phyloP scores from a whole-genome alignment of 2,888 invertebrate species.

The Pandemis corylana region DNA sequence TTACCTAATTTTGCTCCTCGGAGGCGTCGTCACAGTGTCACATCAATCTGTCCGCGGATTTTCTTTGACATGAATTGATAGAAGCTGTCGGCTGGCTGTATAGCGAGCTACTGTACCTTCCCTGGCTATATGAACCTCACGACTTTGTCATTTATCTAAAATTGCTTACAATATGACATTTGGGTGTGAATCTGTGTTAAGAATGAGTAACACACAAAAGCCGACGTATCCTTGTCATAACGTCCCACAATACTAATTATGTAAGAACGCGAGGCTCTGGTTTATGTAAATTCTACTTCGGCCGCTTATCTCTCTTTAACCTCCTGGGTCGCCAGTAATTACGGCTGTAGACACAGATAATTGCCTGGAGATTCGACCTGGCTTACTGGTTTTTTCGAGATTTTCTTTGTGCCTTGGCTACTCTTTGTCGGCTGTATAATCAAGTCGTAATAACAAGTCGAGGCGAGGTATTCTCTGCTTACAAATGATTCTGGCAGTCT shows the following conservation, averaged over 20 bases:
- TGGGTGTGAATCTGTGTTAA: conserved; percentile 42
- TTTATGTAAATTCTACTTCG: conserved; percentile 55
- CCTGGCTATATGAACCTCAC: conserved; percentile 11
- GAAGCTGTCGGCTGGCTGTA: conserved; percentile 44
- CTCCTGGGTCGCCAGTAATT: conserved; percentile 60
- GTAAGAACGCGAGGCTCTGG: conserved; percentile 50
- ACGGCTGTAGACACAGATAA: conserved; percentile 67
- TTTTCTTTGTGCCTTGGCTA: conserved; percentile 20
- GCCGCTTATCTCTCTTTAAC: conserved; percentile 62
- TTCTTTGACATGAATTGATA: conserved; percentile 47
- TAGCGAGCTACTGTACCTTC: conserved; percentile 31
- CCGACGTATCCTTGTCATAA: conserved; percentile 41
- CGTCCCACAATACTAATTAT: conserved; percentile 50
- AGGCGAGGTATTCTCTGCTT: conserved; percentile 14
- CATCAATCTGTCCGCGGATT: conserved; percentile 58
- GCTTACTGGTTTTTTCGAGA: conserved; percentile 40
- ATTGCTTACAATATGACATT: conserved; percentile 32
- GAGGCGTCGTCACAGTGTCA: conserved; percentile 43
- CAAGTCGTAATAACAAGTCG: conserved; percentile 33
- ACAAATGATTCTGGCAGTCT: conserved; percentile 9
- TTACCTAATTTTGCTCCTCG: conserved; percentile 38
- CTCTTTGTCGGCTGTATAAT: conserved; percentile 30
- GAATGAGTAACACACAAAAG: conserved; percentile 35
- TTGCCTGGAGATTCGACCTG: conserved; percentile 62
- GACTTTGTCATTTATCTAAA: conserved; percentile 23